Evolutionary conservation across 2,797 vertebrate genomes (phyloP), one percentile per base, ranked within the genome.

Genomic region (Enteromius mattozi): DNA sequence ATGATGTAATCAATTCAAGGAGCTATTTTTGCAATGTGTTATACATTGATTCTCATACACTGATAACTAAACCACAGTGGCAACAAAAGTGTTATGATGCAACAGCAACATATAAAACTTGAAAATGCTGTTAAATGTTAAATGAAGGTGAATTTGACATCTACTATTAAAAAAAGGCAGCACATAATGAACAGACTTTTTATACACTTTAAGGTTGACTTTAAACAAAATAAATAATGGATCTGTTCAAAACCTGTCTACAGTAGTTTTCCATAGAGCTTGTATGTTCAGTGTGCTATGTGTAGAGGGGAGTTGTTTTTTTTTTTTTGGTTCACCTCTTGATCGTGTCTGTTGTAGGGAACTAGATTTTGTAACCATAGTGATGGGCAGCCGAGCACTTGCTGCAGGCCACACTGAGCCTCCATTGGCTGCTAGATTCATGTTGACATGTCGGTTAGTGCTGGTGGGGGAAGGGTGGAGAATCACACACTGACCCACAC

Each of bases 341-440:
- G 30, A 74, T 27, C 61, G 66, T 68, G 66, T 84, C 83, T 87
- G 87, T 86, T 88, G 82, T 87, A 87, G 68, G 77, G 87, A 87
- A 81, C 86, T 87, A 74, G 86, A 77, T 85, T 89, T 83, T 78
- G 90, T 91, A 87, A 87, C 90, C 86, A 88, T 90, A 89, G 86
- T 30, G 86, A 90, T 84, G 68, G 85, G 89, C 88, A 90, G 89
- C 88, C 83, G 85, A 92, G 88, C 78, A n/a, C 85, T 88, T 63
- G 83, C 88, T 87, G 88, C 86, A 42, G 89, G 89, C 86, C 69
- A 86, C 85, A 63, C 82, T 61, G 37, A 81, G 78, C 70, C 87
- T 84, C 86, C 70, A 86, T 92, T 92, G 90, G 89, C 84, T 91
- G 89, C 37, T 61, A 86, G 86, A 85, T 63, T 69, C 59, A 27